Evolutionary conservation across 2,113 vertebrate species (phyloP).

Genomic region (Hyaena hyaena): DNA sequence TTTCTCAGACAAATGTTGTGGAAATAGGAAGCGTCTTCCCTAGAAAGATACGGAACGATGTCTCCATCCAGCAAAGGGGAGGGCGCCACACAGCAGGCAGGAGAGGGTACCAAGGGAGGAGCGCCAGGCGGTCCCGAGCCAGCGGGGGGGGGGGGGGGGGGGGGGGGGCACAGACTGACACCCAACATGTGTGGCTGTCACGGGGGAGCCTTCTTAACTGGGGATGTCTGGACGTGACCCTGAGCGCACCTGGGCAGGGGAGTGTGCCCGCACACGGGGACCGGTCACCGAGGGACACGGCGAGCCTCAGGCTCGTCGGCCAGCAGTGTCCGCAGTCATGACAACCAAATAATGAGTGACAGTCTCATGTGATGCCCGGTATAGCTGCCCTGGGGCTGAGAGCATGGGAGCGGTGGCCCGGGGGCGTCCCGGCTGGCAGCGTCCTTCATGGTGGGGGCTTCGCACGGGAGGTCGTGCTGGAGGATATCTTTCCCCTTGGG

Average conservation of each 20-base stretch:
- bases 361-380: not conserved
- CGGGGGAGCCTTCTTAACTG: not conserved
- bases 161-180: too few species aligned
- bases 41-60: not conserved
- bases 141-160: too few species aligned
- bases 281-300: rapidly evolving
- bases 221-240: not conserved
- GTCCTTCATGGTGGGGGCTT: rapidly evolving
- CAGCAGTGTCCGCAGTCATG: not conserved
- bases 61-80: not conserved
- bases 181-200: too few species aligned
- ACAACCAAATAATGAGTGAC: not conserved
- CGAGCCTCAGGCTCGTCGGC: rapidly evolving
- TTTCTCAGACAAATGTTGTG: not conserved
- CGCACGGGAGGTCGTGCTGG: rapidly evolving
- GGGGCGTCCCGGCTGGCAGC: rapidly evolving
- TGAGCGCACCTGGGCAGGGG: rapidly evolving
- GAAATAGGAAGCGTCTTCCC: not conserved
- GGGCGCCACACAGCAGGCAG: too few species aligned
- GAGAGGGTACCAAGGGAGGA: rapidly evolving
- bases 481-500: not conserved
- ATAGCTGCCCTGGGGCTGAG: not conserved
- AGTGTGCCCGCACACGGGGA: rapidly evolving
- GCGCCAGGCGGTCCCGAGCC: rapidly evolving
- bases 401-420: rapidly evolving